Evolutionary conservation across 1,140 invertebrate genomes (phyloP), one percentile per base, ranked within the genome.

Genomic region (Drosophila trapezifrons): DNA sequence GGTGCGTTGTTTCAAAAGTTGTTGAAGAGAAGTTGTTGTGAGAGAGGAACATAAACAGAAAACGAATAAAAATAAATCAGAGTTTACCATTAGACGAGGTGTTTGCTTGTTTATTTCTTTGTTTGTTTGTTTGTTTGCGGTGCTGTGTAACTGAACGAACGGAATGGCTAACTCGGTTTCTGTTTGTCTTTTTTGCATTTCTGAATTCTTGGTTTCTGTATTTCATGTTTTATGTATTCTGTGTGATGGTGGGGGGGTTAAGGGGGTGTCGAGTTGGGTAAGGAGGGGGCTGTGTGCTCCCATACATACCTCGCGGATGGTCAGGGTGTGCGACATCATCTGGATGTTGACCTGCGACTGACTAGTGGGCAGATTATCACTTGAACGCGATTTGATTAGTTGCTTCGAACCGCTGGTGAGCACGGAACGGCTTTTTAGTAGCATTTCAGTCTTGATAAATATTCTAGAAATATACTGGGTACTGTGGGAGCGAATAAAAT

Each of bases 301-400:
- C 4, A 5, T 66, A 90, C 92, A 93, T 93, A 98, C 97, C 96
- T 98, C 97, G 94, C 96, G 93, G 83, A 98, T 97, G 69, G 96
- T 97, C 66, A 98, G 94, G 42, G 97, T 98, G 90, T 97, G 96
- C 17, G 97, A 98, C 94, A 97, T 96, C 96, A 97, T 97, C 93
- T 97, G 96, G 71, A 98, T 97, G 93, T 97, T 97, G 92, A 96
- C 95, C 94, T 98, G 97, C 49, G 96, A 97, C 91, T 98, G 96
- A 93, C 96, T 97, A 84, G 96, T 97, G 59, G 97, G 96, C 76
- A 98, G 93, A 93, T 97, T 97, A 92, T 98, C 97, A 46, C 95
- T 96, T 22, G 97, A 98, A 79, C 96, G 93, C 49, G 96, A 97
- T 81, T 96, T 93, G 42, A 95, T 94, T 79, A 97, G 92, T 70